These are phyloP conservation scores for Rhaphigaster nebulosa DNA, from an alignment of 2,888 invertebrate species.

Conservation along the genomic window DNA sequence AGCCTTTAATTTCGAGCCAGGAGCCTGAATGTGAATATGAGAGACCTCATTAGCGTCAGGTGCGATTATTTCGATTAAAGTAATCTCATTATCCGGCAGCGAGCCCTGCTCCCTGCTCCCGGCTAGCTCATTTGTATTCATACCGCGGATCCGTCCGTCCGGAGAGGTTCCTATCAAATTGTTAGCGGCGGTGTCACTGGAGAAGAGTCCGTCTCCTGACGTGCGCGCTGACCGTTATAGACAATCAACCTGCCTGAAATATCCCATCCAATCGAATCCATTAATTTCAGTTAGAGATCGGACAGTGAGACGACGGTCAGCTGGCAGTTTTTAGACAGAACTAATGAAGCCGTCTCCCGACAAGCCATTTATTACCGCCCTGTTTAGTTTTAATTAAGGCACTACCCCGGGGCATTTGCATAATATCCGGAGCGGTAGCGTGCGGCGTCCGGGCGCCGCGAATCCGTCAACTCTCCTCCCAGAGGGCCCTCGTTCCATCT, in stretches of 20 bases:
- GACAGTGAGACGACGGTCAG: not conserved
- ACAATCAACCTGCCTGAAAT: not conserved
- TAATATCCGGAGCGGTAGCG: conserved; percentile 22
- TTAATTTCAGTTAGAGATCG: conserved; percentile 1
- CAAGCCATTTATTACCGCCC: conserved; percentile 5
- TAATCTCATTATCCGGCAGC: not conserved
- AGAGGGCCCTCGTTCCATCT: not conserved
- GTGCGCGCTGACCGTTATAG: not conserved
- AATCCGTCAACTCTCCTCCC: not conserved
- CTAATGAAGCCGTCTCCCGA: conserved; percentile 50
- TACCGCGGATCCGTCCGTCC: not conserved
- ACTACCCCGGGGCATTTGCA: conserved; percentile 38
- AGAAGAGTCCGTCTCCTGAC: not conserved
- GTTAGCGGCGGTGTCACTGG: not conserved
- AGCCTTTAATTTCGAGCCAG: not conserved
- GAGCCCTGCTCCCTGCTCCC: not conserved
- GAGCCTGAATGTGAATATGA: not conserved
- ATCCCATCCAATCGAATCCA: not conserved
- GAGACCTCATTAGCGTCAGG: not conserved
- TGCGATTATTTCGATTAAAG: not conserved
- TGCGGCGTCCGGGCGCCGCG: not conserved
- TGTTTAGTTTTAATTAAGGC: conserved; percentile 54
- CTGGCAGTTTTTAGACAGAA: conserved; percentile 39
- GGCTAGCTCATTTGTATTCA: not conserved
- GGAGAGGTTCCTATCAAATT: not conserved